Base-by-base conservation (phyloP, 2,113 vertebrate genomes). In the Artemisiospiza belli region DNA sequence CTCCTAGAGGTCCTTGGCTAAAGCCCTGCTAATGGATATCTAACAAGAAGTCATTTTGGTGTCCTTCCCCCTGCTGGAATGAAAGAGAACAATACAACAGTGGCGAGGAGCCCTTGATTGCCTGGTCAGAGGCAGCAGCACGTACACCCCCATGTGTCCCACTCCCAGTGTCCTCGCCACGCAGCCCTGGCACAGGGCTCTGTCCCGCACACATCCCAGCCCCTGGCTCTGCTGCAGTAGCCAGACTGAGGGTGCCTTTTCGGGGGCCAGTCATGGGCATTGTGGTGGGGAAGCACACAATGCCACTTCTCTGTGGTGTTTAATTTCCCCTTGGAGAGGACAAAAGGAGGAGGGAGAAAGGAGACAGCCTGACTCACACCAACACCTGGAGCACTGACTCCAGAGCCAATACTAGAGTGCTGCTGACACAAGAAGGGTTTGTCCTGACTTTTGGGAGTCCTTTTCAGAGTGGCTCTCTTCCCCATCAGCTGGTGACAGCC, bases 1-100 rank as follows among this genome's bases (percentile, higher is more conserved):
- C 82, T 94, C 85, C 93, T 96, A 87, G 94, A 95, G 59, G 70
- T 80, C 72, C 88, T 69, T 81, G 79, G 80, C 90, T 90, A 49
- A 86, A 91, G 61, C 41, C 31, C 52, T 83, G n/a, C 61, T 67
- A 81, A 64, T 22, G 64, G 84, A 59, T 96, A 90, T 74, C 93
- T 70, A 92, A 80, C 35, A 83, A 88, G 87, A 80, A 94, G 87
- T 55, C 28, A 47, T 84, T 67, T 5, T 90, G 72, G 90, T 91
- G 93, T 93, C 79, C 55, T 90, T 94, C 52, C 49, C 90, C 41
- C 30, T 24, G 41, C 83, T 93, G 93, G 88, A 78, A 83, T 35
- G 76, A 61, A 81, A 30, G 1, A 78, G 81, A 96, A 96, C 92
- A 96, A 96, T 95, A 68, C 90, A 15, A 72, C 0, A 5, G 67